Base-by-base conservation (phyloP, 2,797 vertebrate genomes). In the Craterocephalus amniculus region DNA sequence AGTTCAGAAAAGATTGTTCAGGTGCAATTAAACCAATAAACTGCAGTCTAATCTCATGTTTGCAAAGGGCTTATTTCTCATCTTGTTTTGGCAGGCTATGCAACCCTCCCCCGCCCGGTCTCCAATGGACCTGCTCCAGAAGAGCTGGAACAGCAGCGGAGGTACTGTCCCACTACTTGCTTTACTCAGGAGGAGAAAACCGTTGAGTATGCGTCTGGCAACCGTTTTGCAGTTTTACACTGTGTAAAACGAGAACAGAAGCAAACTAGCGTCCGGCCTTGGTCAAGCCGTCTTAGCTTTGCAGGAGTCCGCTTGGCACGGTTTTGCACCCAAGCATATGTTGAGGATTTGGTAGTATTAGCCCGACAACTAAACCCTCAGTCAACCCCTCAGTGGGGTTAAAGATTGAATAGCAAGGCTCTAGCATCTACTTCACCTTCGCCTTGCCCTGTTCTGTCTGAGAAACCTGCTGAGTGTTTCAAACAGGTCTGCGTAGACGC, bases 101-200 rank as follows among this genome's bases (percentile, higher is more conserved):
- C 93, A 60, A 81, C 92, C 36, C 80, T 91, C 77, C 80, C 92
- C 13, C 96, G 95, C 70, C 87, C 93, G 0, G 83, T 91, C 65
- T 95, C 96, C 76, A 97, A 97, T 1, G 96, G 96, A 60, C 96
- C 96, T 5, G 88, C 95, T 57, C 93, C 90, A 14, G 96, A 97
- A 75, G 96, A 97, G 74, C 49, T 94, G 56, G 96, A 97, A 75
- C 95, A 95, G 58, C 96, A 96, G 87, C 93, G 92, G 84, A 96
- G 96, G 96, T 97, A 94, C 24, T 40, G 11, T 48, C 4, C 65
- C n/a, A 58, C 56, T 40, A 68, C 3, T 12, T 13, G 4, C 35
- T 67, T 48, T 24, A 16, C 7, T 31, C 29, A 24, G 27, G 13
- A 18, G 52, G 18, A 52, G 29, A 66, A 8, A 0, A 1, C 22